A percentile compares a stretch with the other conserved stretches of the same genome.
These are phyloP conservation scores for Drosophila ogumai DNA, from an alignment of 1,140 invertebrate genomes.

Conservation along the genomic window DNA sequence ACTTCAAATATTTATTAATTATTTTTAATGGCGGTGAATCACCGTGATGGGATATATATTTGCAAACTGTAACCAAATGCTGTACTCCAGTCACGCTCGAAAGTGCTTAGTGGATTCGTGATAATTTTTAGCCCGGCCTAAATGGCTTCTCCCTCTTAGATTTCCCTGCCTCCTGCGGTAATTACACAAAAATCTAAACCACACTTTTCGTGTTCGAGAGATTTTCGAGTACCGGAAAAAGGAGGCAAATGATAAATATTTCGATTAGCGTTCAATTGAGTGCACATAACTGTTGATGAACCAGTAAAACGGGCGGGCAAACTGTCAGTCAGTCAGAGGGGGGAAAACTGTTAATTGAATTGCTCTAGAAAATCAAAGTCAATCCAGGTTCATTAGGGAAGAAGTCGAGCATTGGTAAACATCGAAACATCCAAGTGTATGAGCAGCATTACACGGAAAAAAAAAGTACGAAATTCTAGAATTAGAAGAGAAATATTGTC, in stretches of 20 bases:
- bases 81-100: constrained; percentile 27
- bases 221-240: constrained; percentile 19
- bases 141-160: neutral
- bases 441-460: neutral
- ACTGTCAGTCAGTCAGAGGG: neutral
- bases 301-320: constrained; percentile 20
- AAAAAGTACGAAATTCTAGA: too few species aligned
- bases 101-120: constrained; percentile 39
- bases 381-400: constrained; percentile 52
- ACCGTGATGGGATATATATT: constrained; percentile 13
- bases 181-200: constrained; percentile 46
- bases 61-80: constrained; percentile 13
- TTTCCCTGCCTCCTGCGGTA: constrained; percentile 3
- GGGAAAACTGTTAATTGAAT: constrained; percentile 71
- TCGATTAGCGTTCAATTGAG: constrained; percentile 79
- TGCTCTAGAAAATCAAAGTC: constrained; percentile 51
- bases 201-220: constrained; percentile 27
- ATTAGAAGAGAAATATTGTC: too few species aligned
- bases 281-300: constrained; percentile 71
- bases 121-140: constrained; percentile 29
- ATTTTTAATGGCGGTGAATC: constrained; percentile 36
- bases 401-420: constrained; percentile 29
- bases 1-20: constrained; percentile 28
- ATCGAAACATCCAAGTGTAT: neutral
- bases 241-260: constrained; percentile 40